Percentiles rank a stretch among this genome's conserved stretches.
Evolutionary conservation across 92 coral and sea anemone species (phyloP).

Genomic region (Bergia puertoricense): DNA sequence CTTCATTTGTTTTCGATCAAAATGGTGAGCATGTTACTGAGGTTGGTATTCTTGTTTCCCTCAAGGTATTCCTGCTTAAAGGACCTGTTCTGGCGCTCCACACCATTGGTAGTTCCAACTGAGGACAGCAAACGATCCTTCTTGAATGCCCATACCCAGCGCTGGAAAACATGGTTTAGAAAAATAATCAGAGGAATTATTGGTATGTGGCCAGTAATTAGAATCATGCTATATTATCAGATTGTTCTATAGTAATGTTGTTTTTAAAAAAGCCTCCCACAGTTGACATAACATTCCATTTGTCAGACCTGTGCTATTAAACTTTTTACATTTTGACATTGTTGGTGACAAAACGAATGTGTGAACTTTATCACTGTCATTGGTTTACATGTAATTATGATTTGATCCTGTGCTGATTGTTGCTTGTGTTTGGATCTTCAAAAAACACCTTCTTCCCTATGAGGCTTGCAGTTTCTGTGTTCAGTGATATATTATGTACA

Average conservation of each 20-base stretch:
- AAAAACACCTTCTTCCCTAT: no score
- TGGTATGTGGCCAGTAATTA: no score
- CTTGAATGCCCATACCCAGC: conserved; percentile 53
- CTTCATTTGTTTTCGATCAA: conserved; percentile 7
- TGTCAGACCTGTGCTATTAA: background rate
- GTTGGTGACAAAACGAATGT: background rate
- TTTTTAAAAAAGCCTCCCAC: background rate
- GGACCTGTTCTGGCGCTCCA: conserved; percentile 48
- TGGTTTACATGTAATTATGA: background rate
- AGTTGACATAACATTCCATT: background rate
- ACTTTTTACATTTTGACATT: background rate
- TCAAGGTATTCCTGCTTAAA: conserved; percentile 48
- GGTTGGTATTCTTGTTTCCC: conserved; percentile 25
- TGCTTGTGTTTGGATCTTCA: no score
- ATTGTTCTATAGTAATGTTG: no score
- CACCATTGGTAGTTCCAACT: conserved; percentile 44
- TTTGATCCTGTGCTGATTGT: no score
- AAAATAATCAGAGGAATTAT: no score
- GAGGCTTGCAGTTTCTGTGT: no score
- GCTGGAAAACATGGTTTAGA: background rate
- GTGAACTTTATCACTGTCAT: background rate
- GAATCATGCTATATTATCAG: no score
- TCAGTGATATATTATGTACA: no score
- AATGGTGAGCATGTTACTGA: conserved; percentile 42
- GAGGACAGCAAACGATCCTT: conserved; percentile 20